Evolutionary conservation across 2,113 vertebrate genomes (phyloP).

Genomic region (Xiphophorus hellerii): DNA sequence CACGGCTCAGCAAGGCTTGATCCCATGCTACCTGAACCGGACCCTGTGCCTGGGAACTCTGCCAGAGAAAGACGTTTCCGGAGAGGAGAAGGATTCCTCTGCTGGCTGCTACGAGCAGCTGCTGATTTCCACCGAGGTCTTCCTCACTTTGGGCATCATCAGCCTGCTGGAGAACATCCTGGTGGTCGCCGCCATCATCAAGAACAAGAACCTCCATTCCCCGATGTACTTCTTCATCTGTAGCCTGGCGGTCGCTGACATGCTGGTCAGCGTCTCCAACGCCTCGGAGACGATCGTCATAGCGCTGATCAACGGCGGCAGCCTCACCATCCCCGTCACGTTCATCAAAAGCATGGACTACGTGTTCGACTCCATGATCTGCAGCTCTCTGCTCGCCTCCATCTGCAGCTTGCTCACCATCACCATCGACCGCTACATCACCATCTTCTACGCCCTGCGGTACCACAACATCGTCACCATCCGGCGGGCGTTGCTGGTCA

Average conservation of each 20-base stretch:
- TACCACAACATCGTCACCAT: conserved; percentile 94
- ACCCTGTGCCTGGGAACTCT: conserved; percentile 73
- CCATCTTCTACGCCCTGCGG: conserved; percentile 94
- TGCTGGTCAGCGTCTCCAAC: conserved; percentile 94
- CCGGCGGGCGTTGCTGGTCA: conserved; percentile 82
- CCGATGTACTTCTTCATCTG: conserved; percentile 99
- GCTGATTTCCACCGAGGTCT: conserved; percentile 90
- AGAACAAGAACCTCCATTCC: conserved; percentile 95
- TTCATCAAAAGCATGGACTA: conserved; percentile 91
- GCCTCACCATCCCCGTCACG: conserved; percentile 77
- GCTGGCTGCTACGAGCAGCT: conserved; percentile 93
- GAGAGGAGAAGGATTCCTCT: conserved; percentile 71
- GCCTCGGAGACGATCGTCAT: conserved; percentile 94
- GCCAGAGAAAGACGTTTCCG: conserved; percentile 52
- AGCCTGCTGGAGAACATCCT: conserved; percentile 93
- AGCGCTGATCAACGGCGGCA: conserved; percentile 86
- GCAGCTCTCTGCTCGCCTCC: conserved; percentile 92
- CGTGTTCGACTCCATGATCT: conserved; percentile 95
- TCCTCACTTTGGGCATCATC: conserved; percentile 90
- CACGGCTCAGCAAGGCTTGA: conserved; percentile 69
- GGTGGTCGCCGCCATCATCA: conserved; percentile 89
- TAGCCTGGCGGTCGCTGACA: conserved; percentile 92
- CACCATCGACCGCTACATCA: conserved; percentile 94
- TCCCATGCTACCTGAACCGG: conserved; percentile 76
- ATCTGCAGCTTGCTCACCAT: conserved; percentile 96